Evolutionary conservation across 53 echinoderm and acorn worm genomes (phyloP).

Genomic region (Zoroaster sp.): DNA sequence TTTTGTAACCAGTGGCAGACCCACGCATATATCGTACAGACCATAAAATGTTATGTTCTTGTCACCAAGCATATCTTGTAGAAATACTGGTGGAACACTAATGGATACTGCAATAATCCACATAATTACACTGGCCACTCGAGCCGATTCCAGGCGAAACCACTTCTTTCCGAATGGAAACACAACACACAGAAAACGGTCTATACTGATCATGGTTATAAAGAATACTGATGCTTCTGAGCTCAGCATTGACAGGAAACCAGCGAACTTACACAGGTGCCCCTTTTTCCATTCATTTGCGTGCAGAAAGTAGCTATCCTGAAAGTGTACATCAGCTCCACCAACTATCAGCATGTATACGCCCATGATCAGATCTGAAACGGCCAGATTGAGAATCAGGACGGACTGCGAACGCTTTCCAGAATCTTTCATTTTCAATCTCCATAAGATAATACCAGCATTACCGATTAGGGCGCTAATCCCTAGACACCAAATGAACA

Average conservation of each 20-base stretch:
- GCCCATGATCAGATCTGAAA: constrained; percentile 63
- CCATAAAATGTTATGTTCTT: constrained; percentile 30
- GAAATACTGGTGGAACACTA: constrained; percentile 19
- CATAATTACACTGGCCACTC: neutral
- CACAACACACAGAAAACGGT: constrained; percentile 50
- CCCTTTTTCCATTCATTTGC: constrained; percentile 32
- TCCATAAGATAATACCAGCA: constrained; percentile 29
- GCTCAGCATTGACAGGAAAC: constrained; percentile 50
- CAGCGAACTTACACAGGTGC: constrained; percentile 50
- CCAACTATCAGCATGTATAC: constrained; percentile 60
- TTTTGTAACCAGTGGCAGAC: constrained; percentile 9
- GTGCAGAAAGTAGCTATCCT: constrained; percentile 25
- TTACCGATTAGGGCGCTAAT: constrained; percentile 59
- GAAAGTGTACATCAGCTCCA: constrained; percentile 37
- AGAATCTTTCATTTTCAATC: constrained; percentile 39
- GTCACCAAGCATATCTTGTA: neutral
- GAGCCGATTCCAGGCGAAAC: constrained; percentile 29
- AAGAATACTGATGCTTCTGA: constrained; percentile 60
- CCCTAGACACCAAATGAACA: constrained; percentile 52
- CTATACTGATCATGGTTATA: constrained; percentile 57
- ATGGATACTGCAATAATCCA: constrained; percentile 19
- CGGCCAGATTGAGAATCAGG: constrained; percentile 54
- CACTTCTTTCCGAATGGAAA: constrained; percentile 52
- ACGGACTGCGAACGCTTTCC: constrained; percentile 40
- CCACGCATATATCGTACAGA: constrained; percentile 45